phyloP scores from a whole-genome alignment of 2,113 vertebrate genomes.

The Neodontobutis hainanensis region DNA sequence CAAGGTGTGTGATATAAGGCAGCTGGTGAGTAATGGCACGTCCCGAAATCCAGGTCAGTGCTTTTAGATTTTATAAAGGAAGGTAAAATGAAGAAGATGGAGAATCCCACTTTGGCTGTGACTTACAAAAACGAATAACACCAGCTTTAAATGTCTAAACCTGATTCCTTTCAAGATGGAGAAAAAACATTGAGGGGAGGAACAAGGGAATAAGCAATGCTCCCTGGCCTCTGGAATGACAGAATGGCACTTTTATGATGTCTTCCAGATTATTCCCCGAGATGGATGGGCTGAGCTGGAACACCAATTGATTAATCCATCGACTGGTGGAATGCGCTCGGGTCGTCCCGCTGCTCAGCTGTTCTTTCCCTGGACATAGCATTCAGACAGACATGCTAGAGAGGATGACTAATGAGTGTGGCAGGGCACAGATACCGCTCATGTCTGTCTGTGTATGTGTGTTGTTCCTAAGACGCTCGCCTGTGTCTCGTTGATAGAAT shows the following conservation, averaged over 20 bases:
- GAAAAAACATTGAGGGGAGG: constrained; percentile 2
- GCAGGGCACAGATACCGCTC: constrained; percentile 44
- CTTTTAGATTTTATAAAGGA: constrained; percentile 41
- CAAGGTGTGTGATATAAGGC: constrained; percentile 57
- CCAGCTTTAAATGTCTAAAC: background rate
- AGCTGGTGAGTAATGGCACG: constrained; percentile 61
- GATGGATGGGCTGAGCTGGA: constrained; percentile 71
- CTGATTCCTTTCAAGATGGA: background rate
- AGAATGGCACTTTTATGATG: constrained; percentile 78
- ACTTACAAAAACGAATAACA: constrained; percentile 23
- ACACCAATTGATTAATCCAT: constrained; percentile 79
- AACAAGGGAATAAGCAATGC: constrained; percentile 26
- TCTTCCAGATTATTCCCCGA: constrained; percentile 71
- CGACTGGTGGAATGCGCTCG: constrained; percentile 69
- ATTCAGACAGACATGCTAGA: constrained; percentile 65
- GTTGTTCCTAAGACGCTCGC: constrained; percentile 20
- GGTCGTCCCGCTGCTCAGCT: constrained; percentile 63
- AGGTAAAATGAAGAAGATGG: constrained; percentile 31
- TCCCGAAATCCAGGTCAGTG: constrained; percentile 67
- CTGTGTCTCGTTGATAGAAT: constrained; percentile 28
- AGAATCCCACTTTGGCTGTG: constrained; percentile 29
- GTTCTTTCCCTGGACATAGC: constrained; percentile 64
- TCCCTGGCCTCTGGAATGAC: constrained; percentile 61
- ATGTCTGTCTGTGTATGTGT: constrained; percentile 38
- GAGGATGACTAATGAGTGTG: constrained; percentile 71